Percentiles rank a stretch among this genome's conserved stretches.
These are phyloP conservation scores for Schizothorax lantsangensis DNA, from an alignment of 2,797 vertebrate genomes.

Conservation along the genomic window DNA sequence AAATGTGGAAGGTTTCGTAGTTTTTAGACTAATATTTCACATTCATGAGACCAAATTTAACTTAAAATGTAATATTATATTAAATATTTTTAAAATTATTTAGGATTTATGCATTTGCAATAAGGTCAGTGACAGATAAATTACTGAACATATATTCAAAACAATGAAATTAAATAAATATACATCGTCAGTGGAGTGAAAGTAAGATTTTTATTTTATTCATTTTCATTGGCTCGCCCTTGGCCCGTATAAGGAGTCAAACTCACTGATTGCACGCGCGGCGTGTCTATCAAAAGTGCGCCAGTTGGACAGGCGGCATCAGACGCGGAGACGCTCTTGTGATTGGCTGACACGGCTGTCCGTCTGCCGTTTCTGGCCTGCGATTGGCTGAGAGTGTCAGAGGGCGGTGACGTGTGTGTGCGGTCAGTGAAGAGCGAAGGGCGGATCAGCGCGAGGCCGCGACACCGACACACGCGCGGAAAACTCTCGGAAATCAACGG, in stretches of 20 bases:
- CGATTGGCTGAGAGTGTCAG: constrained; percentile 65
- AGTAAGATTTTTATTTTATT: background rate
- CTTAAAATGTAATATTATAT: background rate
- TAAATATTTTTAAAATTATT: background rate
- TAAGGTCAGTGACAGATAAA: background rate
- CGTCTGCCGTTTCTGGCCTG: rapidly evolving
- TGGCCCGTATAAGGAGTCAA: constrained; percentile 79
- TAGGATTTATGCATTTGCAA: too few relatives aligned
- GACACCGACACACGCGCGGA: constrained; percentile 71
- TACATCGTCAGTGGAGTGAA: background rate
- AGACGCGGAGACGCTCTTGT: background rate
- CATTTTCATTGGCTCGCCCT: constrained; percentile 32
- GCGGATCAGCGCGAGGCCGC: constrained; percentile 77
- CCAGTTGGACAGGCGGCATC: constrained; percentile 43
- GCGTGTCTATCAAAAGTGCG: constrained; percentile 73
- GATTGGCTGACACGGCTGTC: constrained; percentile 27
- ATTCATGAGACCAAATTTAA: background rate
- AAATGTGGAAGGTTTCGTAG: background rate
- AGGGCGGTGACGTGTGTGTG: constrained; percentile 51
- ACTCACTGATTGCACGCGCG: constrained; percentile 69
- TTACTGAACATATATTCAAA: background rate
- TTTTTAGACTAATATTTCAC: background rate
- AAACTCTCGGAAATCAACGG: constrained; percentile 77
- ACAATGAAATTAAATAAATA: background rate
- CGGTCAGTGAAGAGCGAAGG: constrained; percentile 68